Evolutionary conservation across 2,797 vertebrate genomes (phyloP), one percentile per base, ranked within the genome.

Genomic region (Bradypus variegatus): DNA sequence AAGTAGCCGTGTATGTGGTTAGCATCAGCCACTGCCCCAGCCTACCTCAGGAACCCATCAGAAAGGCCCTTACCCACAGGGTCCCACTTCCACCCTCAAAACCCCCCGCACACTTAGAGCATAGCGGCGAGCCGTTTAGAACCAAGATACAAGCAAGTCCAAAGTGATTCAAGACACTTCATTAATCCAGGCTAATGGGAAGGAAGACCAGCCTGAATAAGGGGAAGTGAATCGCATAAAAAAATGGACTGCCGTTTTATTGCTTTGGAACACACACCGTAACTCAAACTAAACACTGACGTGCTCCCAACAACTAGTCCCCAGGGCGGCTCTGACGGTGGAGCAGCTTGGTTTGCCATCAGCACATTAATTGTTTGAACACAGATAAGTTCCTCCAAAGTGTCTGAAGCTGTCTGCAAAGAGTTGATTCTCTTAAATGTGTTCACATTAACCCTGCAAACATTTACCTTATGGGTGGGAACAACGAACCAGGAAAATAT

Each of bases 261-360:
- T 76, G n/a, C 31, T 72, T 48, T 33, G 53, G 31, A 86, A 86
- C 27, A 69, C 69, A 50, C 0, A 67, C 31, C 0, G 1, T 77
- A 91, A 83, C 77, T 77, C 86, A 90, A 72, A 48, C 58, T 38
- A 86, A 93, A 88, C 33, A n/a, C 67, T 53, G 19, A 45, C 12
- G 6, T 31, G 70, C 14, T 69, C 33, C 25, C 69, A 60, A 19
- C 21, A 70, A 29, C 53, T 48, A 36, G 41, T 53, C 76, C 65
- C 81, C 55, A 1, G 14, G 69, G 62, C 14, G 41, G 36, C 65
- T 86, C 36, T 41, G 79, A 31, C 45, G 76, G 50, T 23, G 29
- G 4, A 77, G 65, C 25, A 41, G 50, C 75, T 91, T 64, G 15
- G 33, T 82, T 81, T 90, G 58, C 80, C 78, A 70, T 13, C 29